Percentiles rank a stretch among this genome's conserved stretches.
phyloP scores from a whole-genome alignment of 1,140 invertebrate species.

The Hylaeus anthracinus region DNA sequence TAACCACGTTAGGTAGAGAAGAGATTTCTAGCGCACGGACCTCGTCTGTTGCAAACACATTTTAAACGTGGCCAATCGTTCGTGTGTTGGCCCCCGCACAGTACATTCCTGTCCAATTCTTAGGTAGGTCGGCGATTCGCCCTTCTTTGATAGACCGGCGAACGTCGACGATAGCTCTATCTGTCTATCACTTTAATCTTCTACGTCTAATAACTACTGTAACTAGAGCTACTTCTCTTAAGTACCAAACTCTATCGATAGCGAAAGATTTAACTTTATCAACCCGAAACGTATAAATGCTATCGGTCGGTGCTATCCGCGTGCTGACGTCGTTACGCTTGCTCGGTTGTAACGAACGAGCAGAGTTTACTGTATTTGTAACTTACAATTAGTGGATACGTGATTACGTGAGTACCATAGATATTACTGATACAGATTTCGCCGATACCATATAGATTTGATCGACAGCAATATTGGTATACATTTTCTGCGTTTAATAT shows the following conservation, averaged over 20 bases:
- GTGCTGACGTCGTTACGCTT: constrained; percentile 12
- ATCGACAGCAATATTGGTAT: too few species aligned
- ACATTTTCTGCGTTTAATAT: too few species aligned
- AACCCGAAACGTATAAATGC: not conserved
- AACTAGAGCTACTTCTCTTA: constrained; percentile 39
- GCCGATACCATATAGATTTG: too few species aligned
- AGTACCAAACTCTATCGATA: constrained; percentile 16
- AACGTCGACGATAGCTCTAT: constrained; percentile 74
- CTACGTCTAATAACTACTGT: constrained; percentile 59
- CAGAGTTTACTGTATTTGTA: too few species aligned
- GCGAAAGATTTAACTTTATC: not conserved
- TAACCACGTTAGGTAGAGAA: constrained; percentile 31
- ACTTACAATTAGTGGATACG: too few species aligned
- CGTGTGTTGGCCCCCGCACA: constrained; percentile 78
- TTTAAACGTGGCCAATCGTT: constrained; percentile 76
- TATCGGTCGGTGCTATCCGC: constrained; percentile 18
- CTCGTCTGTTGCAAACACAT: constrained; percentile 55
- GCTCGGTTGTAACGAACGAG: constrained; percentile 2
- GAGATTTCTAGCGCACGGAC: constrained; percentile 55
- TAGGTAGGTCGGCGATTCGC: constrained; percentile 72
- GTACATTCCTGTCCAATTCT: constrained; percentile 81
- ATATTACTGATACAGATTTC: too few species aligned
- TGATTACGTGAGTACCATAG: too few species aligned
- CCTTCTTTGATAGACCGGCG: constrained; percentile 49
- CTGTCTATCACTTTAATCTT: constrained; percentile 74